Base-by-base conservation (phyloP, 2,113 vertebrate species). In the Brachyistius frenatus region DNA sequence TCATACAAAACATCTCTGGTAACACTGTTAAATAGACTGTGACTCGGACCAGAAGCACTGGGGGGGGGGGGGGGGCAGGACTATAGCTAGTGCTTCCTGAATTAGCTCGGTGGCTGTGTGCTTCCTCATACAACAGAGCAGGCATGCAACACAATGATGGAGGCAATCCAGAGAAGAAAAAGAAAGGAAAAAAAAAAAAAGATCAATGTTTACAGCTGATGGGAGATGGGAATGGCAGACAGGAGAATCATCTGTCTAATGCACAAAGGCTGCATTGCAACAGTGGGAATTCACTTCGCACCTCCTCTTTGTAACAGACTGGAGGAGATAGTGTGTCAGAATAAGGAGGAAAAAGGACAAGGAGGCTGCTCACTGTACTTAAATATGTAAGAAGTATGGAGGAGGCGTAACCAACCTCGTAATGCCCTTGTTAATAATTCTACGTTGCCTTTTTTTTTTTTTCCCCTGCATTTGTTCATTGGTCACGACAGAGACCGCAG, bases 1-100 rank as follows among this genome's bases (percentile, higher is more conserved):
- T 96, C 93, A 89, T 96, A 97, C 95, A 96, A 97, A 96, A 97
- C 94, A 95, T 93, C 88, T 95, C 93, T 95, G 92, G 94, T 97
- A 98, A 98, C 96, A 97, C 96, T 98, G 96, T 97, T 96, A 96
- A 95, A 96, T 93, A 85, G 80, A 89, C 83, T 47, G 50, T 30
- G 78, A 90, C 86, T 83, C 68, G 66, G 55, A 61, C 96, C 90
- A 91, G 95, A 92, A 94, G 96, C 94, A 94, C 95, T 88, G 93
- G 7, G 93, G 93, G 93, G 23, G 23, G 23, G 23, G 1, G 23
- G 93, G 7, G 93, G 96, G 94, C 95, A 95, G 96, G 95, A 95
- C 93, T 92, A 95, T 84, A 95, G 96, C 94, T 76, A 64, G 66
- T 72, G 69, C 83, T 83, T 95, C 95, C 96, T 95, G 94, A 95